Evolutionary conservation across 1,140 invertebrate species (phyloP).

Genomic region (Macrobrachium rosenbergii): DNA sequence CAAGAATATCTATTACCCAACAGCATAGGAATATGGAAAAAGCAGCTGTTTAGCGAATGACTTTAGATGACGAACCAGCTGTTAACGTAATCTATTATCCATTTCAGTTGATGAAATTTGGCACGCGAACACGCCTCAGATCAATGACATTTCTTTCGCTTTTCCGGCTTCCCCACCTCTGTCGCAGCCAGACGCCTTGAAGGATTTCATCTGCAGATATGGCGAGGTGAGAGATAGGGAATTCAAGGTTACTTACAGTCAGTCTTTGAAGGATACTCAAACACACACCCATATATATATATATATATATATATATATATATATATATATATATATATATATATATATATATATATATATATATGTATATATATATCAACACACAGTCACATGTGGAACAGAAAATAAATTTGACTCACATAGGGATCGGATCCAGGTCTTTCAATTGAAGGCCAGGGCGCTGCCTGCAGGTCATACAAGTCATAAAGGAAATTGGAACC

Average conservation of each 20-base stretch:
- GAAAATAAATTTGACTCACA: no score
- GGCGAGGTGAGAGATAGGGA: background rate
- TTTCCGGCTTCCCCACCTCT: background rate
- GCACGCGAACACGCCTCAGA: slow-evolving; percentile 31
- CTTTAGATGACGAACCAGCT: background rate
- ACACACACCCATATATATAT: no score
- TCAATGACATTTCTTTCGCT: slow-evolving; percentile 4
- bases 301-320: background rate
- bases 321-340: slow-evolving; percentile 9
- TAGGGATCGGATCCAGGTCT: no score
- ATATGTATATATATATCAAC: no score
- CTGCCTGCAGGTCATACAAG: no score
- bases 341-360: background rate
- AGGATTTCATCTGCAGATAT: background rate
- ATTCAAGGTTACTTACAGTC: background rate
- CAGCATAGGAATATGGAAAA: no score
- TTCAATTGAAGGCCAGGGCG: no score
- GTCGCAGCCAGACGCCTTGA: background rate
- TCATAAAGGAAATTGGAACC: no score
- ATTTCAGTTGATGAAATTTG: background rate
- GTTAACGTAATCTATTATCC: background rate
- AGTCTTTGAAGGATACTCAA: background rate
- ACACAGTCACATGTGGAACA: no score
- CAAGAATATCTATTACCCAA: no score
- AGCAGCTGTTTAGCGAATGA: no score